Evolutionary conservation across 1,140 invertebrate genomes (phyloP).

Genomic region (Neomicropteryx cornuta): DNA sequence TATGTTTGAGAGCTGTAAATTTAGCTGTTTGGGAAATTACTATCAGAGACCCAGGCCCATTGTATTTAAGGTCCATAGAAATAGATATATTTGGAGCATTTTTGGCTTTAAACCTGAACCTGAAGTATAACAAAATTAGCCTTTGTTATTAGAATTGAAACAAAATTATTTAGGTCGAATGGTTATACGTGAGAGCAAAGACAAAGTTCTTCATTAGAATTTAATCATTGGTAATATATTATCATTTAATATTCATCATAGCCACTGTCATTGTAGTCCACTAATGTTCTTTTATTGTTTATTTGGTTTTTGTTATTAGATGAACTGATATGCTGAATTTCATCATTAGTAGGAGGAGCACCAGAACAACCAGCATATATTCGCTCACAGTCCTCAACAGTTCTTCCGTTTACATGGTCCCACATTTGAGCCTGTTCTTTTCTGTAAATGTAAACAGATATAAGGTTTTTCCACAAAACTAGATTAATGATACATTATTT

Average conservation of each 20-base stretch:
- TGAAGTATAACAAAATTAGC: too few relatives aligned
- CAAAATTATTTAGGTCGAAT: too few relatives aligned
- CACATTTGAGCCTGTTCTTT: constrained; percentile 30
- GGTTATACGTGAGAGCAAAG: too few relatives aligned
- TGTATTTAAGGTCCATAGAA: too few relatives aligned
- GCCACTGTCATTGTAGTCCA: constrained; percentile 1
- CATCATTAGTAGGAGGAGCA: not conserved
- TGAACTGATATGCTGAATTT: too few relatives aligned
- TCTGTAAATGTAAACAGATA: constrained; percentile 16
- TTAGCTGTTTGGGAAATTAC: too few relatives aligned
- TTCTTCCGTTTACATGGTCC: constrained; percentile 24
- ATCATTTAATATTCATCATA: constrained; percentile 8
- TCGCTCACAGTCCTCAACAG: constrained; percentile 19
- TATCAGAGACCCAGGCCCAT: too few relatives aligned
- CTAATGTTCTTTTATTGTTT: not conserved
- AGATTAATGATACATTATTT: constrained; percentile 4
- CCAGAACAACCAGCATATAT: constrained; percentile 22
- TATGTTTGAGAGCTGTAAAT: too few relatives aligned
- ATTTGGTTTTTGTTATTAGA: not conserved
- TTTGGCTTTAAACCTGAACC: too few relatives aligned
- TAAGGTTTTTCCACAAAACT: not conserved
- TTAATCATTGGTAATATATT: not conserved
- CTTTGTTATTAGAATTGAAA: too few relatives aligned
- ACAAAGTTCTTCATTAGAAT: not conserved
- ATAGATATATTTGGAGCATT: too few relatives aligned